These are phyloP conservation scores for Clusia tigrina DNA, from an alignment of 2,888 invertebrate genomes.

Conservation along the genomic window DNA sequence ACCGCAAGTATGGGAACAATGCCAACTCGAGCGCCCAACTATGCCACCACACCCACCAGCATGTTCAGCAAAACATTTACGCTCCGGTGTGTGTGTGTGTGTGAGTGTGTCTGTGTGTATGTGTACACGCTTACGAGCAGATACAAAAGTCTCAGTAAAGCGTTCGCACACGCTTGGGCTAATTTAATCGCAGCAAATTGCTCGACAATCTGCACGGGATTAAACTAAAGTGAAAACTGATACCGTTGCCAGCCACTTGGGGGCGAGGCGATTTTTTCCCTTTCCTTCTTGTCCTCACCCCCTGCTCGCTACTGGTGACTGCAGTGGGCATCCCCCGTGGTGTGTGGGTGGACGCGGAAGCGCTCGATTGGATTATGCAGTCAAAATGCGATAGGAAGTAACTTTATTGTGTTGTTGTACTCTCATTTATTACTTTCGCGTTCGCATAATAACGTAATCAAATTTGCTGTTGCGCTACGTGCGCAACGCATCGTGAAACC, in stretches of 20 bases:
- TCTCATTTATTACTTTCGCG: neutral
- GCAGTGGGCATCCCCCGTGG: neutral
- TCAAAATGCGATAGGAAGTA: neutral
- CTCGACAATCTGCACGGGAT: constrained; percentile 62
- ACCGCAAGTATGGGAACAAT: constrained; percentile 43
- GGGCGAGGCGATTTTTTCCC: neutral
- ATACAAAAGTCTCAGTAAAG: constrained; percentile 11
- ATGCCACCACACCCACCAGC: constrained; percentile 13
- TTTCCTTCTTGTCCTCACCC: neutral
- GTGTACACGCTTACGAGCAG: neutral
- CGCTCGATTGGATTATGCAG: neutral
- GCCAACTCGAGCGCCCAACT: constrained; percentile 15
- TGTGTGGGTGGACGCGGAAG: neutral
- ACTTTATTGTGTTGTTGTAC: neutral
- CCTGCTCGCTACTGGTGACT: neutral
- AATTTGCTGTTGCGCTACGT: neutral
- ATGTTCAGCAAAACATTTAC: constrained; percentile 20
- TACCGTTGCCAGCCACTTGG: constrained; percentile 17
- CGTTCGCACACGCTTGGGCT: constrained; percentile 52
- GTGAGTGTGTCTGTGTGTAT: neutral
- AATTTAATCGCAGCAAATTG: constrained; percentile 65
- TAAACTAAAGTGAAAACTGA: constrained; percentile 49
- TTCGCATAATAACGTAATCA: constrained; percentile 6
- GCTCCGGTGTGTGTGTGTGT: constrained; percentile 26
- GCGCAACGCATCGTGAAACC: neutral